Evolutionary conservation across 2,888 invertebrate genomes (phyloP).

Genomic region (Octodonta nipae): DNA sequence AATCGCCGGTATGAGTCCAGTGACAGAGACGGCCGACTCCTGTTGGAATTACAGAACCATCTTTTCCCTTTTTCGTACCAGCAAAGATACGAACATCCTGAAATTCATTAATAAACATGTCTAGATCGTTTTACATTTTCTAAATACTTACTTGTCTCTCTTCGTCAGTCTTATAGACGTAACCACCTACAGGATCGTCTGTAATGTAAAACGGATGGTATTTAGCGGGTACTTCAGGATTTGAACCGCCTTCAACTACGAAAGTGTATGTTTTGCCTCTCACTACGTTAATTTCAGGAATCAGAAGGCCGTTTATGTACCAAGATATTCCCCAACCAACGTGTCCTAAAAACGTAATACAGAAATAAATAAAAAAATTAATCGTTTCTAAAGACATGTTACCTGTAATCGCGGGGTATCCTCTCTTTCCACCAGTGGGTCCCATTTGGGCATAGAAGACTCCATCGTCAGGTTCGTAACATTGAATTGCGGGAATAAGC

Average conservation of each 20-base stretch:
- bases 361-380: not conserved
- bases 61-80: slow-evolving; percentile 57
- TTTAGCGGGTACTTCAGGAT: slow-evolving; percentile 64
- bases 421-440: slow-evolving; percentile 79
- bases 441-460: slow-evolving; percentile 89
- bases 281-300: slow-evolving; percentile 81
- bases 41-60: slow-evolving; percentile 56
- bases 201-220: slow-evolving; percentile 92
- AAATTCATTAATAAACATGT: slow-evolving; percentile 9
- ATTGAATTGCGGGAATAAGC: slow-evolving; percentile 80
- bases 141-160: slow-evolving; percentile 57
- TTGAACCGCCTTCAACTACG: slow-evolving; percentile 72
- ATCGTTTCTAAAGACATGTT: slow-evolving; percentile 10
- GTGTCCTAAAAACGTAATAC: too few species aligned
- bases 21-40: slow-evolving; percentile 76
- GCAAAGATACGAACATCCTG: slow-evolving; percentile 71
- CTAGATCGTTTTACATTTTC: not conserved
- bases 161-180: slow-evolving; percentile 65
- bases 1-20: slow-evolving; percentile 66
- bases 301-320: slow-evolving; percentile 86
- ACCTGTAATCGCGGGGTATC: slow-evolving; percentile 83
- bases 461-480: slow-evolving; percentile 79
- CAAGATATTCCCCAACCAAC: slow-evolving; percentile 89
- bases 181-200: slow-evolving; percentile 83
- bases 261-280: slow-evolving; percentile 78